phyloP scores from a whole-genome alignment of 1,140 invertebrate genomes.

The Euschistus heros region DNA sequence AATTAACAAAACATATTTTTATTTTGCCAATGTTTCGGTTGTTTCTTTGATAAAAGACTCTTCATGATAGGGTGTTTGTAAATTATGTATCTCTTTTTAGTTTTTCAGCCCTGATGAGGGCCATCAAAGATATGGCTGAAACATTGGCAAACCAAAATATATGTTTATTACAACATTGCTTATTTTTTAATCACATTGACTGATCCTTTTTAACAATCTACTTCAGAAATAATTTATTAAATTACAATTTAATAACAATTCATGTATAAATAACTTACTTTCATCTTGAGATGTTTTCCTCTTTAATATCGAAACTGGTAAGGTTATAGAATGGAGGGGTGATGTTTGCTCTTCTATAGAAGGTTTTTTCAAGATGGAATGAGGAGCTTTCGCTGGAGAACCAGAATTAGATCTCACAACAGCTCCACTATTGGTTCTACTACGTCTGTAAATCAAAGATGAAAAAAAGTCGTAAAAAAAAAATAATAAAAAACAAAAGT shows the following conservation, averaged over 20 bases:
- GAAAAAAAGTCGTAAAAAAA: neutral
- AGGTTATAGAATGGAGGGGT: slow-evolving; percentile 29
- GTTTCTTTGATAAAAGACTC: too few relatives aligned
- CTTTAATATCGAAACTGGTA: slow-evolving; percentile 59
- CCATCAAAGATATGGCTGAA: too few relatives aligned
- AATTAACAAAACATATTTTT: too few relatives aligned
- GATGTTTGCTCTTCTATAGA: slow-evolving; percentile 33
- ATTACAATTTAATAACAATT: neutral
- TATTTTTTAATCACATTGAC: too few relatives aligned
- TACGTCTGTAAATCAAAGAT: neutral
- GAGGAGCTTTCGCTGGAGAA: slow-evolving; percentile 19
- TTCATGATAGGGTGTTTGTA: too few relatives aligned
- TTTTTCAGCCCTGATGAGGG: too few relatives aligned
- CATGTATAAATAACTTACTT: slow-evolving; percentile 15
- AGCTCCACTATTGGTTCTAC: neutral
- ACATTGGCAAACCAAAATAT: too few relatives aligned
- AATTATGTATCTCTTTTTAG: too few relatives aligned
- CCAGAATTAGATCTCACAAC: neutral
- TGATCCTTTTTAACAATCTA: neutral
- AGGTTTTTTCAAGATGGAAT: slow-evolving; percentile 32
- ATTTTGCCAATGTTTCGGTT: too few relatives aligned
- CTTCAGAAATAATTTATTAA: neutral
- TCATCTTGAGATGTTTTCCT: slow-evolving; percentile 57
- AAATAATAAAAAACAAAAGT: neutral
- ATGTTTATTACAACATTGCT: too few relatives aligned